Base-by-base conservation (phyloP, 1,140 invertebrate species). In the Campoletis sonorensis region DNA sequence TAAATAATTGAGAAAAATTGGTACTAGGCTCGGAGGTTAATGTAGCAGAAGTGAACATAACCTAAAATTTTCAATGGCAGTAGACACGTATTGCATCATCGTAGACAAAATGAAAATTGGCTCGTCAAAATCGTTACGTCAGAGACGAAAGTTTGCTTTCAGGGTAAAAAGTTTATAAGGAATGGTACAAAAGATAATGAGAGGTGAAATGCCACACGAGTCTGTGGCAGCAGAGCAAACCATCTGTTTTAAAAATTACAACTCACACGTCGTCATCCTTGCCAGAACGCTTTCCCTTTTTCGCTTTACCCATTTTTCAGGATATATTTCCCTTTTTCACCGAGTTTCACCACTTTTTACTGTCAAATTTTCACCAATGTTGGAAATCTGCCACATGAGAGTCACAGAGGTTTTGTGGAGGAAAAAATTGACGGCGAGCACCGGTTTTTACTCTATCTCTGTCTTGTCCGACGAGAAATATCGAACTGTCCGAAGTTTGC, bases 211-310 rank as follows among this genome's bases (percentile, higher is more conserved):
- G 7, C 54, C 18, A 76, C 23, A 54, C 51, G 18, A 54, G 51
- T 8, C 18, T 54, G 51, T 54, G n/a, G 51, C 51, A 54, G 7
- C 18, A 21, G 16, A 21, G 40, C 11, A 23, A n/a, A 64, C 40
- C 18, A 67, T 40, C 16, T 54, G 51, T 54, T 18, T 13, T 10
- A 61, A 67, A n/a, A 72, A 79, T 40, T 23, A 0, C 27, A 26
- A 82, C 81, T 82, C 68, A 82, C 81, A 82, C 93, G 83, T 95
- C 94, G 61, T 95, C 94, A 68, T 93, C 93, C 84, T 93, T 93
- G 85, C 91, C 93, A 85, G 93, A 92, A 89, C 95, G 95, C 88
- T 94, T 94, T 82, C 93, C 93, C 89, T 95, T 95, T 92, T 95
- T 95, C 82, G 94, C 92, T 91, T 95, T 95, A 83, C 94, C 94